A percentile compares a stretch with the other conserved stretches of the same genome.
These are phyloP conservation scores for Stegana nigrithorax DNA, from an alignment of 2,888 invertebrate species.

Conservation along the genomic window DNA sequence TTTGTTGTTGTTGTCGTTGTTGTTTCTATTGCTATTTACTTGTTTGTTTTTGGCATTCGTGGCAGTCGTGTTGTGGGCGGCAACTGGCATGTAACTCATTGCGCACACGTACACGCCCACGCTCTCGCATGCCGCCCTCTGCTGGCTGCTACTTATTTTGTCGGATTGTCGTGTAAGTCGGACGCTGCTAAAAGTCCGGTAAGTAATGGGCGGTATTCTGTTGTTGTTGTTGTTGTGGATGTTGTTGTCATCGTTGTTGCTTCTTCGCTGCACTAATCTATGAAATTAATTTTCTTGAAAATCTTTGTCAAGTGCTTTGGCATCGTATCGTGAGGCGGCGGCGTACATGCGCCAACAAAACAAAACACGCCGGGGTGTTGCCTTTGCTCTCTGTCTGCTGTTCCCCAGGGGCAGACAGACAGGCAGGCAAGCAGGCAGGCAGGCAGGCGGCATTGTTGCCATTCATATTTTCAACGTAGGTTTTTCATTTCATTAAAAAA, in stretches of 20 bases:
- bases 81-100: not conserved
- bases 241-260: constrained; percentile 21
- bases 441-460: not conserved
- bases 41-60: not conserved
- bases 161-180: too few relatives aligned
- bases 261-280: constrained; percentile 58
- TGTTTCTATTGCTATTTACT: too few relatives aligned
- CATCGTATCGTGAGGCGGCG: not conserved
- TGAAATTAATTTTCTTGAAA: constrained; percentile 56
- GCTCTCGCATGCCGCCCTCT: not conserved
- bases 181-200: not conserved
- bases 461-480: too few relatives aligned
- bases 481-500: too few relatives aligned
- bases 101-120: not conserved
- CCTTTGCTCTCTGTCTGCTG: not conserved
- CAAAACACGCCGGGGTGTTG: not conserved
- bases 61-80: not conserved
- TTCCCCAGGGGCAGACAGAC: constrained; percentile 1
- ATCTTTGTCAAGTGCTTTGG: constrained; percentile 40
- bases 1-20: not conserved
- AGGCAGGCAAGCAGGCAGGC: not conserved
- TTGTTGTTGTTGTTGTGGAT: not conserved
- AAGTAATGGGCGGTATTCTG: not conserved
- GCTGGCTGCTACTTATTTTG: not conserved
- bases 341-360: too few relatives aligned